Conservation (phyloP, 2,797 vertebrate species). For the Sciaenops ocellatus region DNA sequence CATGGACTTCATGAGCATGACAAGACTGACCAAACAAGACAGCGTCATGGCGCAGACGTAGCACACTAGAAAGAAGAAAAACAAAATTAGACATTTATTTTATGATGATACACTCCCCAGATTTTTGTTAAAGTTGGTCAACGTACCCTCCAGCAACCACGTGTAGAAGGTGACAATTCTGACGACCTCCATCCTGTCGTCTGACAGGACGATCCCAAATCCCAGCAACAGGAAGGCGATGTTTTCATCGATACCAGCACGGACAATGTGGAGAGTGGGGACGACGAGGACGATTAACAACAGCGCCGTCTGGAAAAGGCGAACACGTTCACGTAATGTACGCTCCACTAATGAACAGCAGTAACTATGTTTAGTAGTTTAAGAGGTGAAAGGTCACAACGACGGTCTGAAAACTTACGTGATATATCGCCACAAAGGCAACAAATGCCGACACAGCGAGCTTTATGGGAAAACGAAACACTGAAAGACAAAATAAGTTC, state of each 20-base stretch:
- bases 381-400: background rate
- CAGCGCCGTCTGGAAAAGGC: constrained; percentile 86
- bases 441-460: constrained; percentile 87
- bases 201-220: constrained; percentile 90
- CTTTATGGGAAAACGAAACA: constrained; percentile 91
- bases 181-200: constrained; percentile 91
- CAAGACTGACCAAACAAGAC: constrained; percentile 88
- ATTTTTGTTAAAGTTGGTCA: background rate
- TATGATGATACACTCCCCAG: fast-evolving
- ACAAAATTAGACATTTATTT: background rate
- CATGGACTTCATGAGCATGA: constrained; percentile 92
- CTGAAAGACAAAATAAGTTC: constrained; percentile 74
- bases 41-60: constrained; percentile 91
- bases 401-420: constrained; percentile 81
- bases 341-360: background rate
- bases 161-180: constrained; percentile 89
- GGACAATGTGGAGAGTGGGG: constrained; percentile 90
- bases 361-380: background rate
- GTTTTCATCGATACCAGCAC: constrained; percentile 90
- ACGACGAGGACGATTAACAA: constrained; percentile 89
- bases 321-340: background rate
- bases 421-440: constrained; percentile 89
- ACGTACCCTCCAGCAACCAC: constrained; percentile 93
- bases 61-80: constrained; percentile 85
- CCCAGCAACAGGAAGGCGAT: constrained; percentile 91